These are phyloP conservation scores for Tricholaema leucomelas DNA, from an alignment of 2,113 vertebrate genomes.

Conservation along the genomic window DNA sequence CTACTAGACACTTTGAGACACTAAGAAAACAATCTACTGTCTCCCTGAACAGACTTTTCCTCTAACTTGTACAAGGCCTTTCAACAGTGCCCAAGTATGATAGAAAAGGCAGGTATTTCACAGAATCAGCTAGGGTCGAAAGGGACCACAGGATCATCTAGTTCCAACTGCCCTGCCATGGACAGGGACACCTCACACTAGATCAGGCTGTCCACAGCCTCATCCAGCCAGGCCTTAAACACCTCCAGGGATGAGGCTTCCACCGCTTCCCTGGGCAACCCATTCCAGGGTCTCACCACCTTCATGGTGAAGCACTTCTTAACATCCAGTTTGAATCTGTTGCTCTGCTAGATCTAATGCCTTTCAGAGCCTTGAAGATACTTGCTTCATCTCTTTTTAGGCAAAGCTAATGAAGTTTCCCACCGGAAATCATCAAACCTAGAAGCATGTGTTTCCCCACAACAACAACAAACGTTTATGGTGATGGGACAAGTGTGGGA, in stretches of 20 bases:
- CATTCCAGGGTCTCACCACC: no score
- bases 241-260: no score
- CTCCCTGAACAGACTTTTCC: not conserved
- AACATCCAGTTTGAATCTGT: no score
- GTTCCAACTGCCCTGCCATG: no score
- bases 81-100: not conserved
- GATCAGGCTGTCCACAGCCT: no score
- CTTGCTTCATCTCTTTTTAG: not conserved
- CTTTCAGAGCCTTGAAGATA: not conserved
- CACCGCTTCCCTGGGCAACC: no score
- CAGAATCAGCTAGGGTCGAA: no score
- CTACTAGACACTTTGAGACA: not conserved
- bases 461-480: not conserved
- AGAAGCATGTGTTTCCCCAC: not conserved
- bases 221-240: no score
- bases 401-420: not conserved
- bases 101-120: not conserved
- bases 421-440: not conserved
- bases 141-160: no score
- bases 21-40: not conserved
- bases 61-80: not conserved
- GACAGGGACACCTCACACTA: no score
- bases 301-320: no score
- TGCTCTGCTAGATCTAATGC: not conserved
- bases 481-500: not conserved